phyloP scores from a whole-genome alignment of 2,888 invertebrate species.

The Ganaspis brasiliensis region DNA sequence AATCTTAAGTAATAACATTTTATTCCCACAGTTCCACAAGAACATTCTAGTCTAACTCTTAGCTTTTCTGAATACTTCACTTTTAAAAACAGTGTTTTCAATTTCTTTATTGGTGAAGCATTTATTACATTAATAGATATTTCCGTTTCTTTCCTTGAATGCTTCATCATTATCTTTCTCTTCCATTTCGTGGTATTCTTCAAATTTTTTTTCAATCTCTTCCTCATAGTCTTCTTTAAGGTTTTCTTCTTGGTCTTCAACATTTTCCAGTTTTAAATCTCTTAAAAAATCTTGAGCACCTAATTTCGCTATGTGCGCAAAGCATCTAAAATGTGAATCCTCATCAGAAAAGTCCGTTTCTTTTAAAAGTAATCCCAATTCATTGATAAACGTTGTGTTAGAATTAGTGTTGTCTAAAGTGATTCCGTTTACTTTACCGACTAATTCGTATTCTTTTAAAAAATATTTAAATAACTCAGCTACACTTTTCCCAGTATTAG shows the following conservation, averaged over 20 bases:
- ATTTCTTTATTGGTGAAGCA: neutral
- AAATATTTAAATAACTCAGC: slow-evolving; percentile 31
- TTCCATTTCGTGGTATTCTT: no score
- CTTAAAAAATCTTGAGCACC: slow-evolving; percentile 47
- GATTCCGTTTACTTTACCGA: slow-evolving; percentile 37
- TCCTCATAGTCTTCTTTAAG: no score
- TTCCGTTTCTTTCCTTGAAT: slow-evolving; percentile 6
- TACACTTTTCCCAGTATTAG: neutral
- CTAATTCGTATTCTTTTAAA: slow-evolving; percentile 37
- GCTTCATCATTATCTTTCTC: neutral
- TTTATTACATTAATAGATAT: neutral
- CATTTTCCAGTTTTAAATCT: slow-evolving; percentile 25
- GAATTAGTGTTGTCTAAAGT: slow-evolving; percentile 45
- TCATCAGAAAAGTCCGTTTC: slow-evolving; percentile 14
- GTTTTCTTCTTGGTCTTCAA: neutral
- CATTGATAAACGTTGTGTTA: slow-evolving; percentile 42
- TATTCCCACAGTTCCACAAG: neutral
- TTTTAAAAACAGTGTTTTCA: neutral
- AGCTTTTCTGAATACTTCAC: neutral
- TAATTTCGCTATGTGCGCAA: slow-evolving; percentile 50
- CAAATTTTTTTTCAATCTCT: no score
- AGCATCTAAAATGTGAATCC: slow-evolving; percentile 44
- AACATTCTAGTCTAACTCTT: neutral
- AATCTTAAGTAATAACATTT: no score
- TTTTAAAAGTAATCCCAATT: slow-evolving; percentile 31